Base-by-base conservation (phyloP, 2,797 vertebrate species). In the Carapus acus region DNA sequence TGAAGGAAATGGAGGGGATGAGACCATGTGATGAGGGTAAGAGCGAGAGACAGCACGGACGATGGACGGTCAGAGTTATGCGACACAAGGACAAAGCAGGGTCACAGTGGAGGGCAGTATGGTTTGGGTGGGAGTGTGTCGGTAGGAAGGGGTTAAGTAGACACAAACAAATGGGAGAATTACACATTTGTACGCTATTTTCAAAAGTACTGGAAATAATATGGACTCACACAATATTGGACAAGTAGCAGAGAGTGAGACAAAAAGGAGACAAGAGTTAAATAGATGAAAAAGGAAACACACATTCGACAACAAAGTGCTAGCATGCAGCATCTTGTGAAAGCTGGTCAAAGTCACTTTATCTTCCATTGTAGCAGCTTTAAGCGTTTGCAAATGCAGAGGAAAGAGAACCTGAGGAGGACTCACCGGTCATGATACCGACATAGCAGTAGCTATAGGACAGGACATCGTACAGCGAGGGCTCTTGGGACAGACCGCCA, bases 361-460 rank as follows among this genome's bases (percentile, higher is more conserved):
- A n/a, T 8, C n/a, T n/a, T n/a, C n/a, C n/a, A n/a, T n/a, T n/a
- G n/a, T n/a, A n/a, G n/a, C n/a, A n/a, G n/a, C n/a, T n/a, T n/a
- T n/a, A n/a, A n/a, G n/a, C n/a, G n/a, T n/a, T n/a, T n/a, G n/a
- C n/a, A n/a, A n/a, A n/a, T n/a, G n/a, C n/a, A n/a, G n/a, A n/a
- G n/a, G n/a, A n/a, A n/a, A n/a, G n/a, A n/a, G 24, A 5, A 4
- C 24, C 24, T 15, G 13, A 7, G 8, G 13, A 15, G 8, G 14
- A 54, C 85, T 80, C 80, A 96, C 94, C 93, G 2, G 94, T 94
- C 89, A 96, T 87, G 50, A 95, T 80, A 8, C 94, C 94, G 15
- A 93, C 79, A 36, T 93, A 95, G 81, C 94, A 96, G 83, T 94
- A 95, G 83, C 92, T 90, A 66, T 95, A 96, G 70, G 89, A 90